Evolutionary conservation across 2,888 invertebrate genomes (phyloP).

Genomic region (Xestobium rufovillosum): DNA sequence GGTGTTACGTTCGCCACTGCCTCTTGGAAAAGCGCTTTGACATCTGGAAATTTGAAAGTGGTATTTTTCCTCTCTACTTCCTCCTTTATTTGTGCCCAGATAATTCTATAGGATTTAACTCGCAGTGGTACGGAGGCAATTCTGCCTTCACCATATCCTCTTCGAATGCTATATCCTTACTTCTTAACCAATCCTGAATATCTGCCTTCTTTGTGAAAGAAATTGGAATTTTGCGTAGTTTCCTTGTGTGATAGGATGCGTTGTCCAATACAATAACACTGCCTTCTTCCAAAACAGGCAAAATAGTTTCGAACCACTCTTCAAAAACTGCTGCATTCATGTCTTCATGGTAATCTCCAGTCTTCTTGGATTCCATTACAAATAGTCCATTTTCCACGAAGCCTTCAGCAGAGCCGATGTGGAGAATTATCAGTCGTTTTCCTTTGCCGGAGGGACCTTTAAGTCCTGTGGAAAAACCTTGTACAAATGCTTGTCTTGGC

Average conservation of each 20-base stretch:
- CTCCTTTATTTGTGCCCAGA: slow-evolving; percentile 25
- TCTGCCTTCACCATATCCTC: slow-evolving; percentile 23
- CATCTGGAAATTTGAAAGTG: slow-evolving; percentile 22
- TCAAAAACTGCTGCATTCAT: slow-evolving; percentile 18
- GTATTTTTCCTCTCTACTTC: slow-evolving; percentile 17
- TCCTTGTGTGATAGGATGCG: slow-evolving; percentile 19
- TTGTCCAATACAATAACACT: slow-evolving; percentile 21
- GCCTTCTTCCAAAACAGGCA: slow-evolving; percentile 16
- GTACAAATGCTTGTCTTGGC: slow-evolving; percentile 14
- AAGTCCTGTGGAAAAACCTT: slow-evolving; percentile 11
- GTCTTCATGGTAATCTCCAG: slow-evolving; percentile 19
- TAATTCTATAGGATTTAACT: slow-evolving; percentile 32
- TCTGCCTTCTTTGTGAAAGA: too few relatives aligned
- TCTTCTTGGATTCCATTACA: slow-evolving; percentile 17
- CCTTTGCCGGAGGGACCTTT: slow-evolving; percentile 17
- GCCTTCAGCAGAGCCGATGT: slow-evolving; percentile 20
- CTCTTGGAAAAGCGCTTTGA: too few relatives aligned
- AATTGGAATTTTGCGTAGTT: too few relatives aligned
- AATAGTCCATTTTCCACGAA: slow-evolving; percentile 16
- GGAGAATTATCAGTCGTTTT: slow-evolving; percentile 16
- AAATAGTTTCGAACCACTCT: slow-evolving; percentile 15
- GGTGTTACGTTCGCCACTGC: too few relatives aligned
- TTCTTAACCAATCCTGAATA: slow-evolving; percentile 24
- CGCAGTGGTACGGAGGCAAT: slow-evolving; percentile 33
- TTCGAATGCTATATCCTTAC: slow-evolving; percentile 24